These are phyloP conservation scores for Pseudolaguvia tuberculata DNA, from an alignment of 2,113 vertebrate species.

Conservation along the genomic window DNA sequence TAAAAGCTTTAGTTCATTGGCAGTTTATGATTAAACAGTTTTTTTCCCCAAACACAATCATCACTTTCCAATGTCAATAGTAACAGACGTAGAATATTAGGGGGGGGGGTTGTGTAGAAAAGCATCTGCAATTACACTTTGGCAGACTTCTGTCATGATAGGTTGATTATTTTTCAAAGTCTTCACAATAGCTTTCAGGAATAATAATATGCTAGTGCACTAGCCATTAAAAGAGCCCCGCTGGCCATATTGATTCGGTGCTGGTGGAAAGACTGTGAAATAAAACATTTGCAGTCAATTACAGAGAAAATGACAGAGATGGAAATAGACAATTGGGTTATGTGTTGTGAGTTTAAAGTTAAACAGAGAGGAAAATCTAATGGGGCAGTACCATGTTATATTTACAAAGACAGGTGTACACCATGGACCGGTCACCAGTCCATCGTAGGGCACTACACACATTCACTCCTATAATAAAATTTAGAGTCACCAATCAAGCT, in stretches of 20 bases:
- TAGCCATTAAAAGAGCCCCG: conserved; percentile 7
- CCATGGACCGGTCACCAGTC: too few species aligned
- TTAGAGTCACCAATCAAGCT: too few species aligned
- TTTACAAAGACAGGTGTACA: too few species aligned
- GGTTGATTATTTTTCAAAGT: conserved; percentile 1
- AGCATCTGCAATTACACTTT: conserved; percentile 24
- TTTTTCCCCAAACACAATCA: background rate
- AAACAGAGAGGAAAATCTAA: background rate
- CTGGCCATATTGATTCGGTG: conserved; percentile 34
- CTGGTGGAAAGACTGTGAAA: conserved; percentile 31
- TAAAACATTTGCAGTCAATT: conserved; percentile 37
- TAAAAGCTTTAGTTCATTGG: conserved; percentile 14
- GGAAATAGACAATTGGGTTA: background rate
- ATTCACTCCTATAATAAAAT: too few species aligned
- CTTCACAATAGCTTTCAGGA: conserved; percentile 22
- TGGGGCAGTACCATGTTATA: too few species aligned
- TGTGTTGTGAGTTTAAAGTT: background rate
- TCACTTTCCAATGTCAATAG: conserved; percentile 11
- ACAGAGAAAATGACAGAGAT: conserved; percentile 19
- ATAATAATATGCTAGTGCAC: conserved; percentile 35
- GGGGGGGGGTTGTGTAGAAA: too few species aligned
- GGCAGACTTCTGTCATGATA: conserved; percentile 4
- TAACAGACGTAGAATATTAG: background rate
- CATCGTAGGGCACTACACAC: too few species aligned
- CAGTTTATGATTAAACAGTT: conserved; percentile 6